These are phyloP conservation scores for Anorthoa munda DNA, from an alignment of 2,888 invertebrate species.

Conservation along the genomic window DNA sequence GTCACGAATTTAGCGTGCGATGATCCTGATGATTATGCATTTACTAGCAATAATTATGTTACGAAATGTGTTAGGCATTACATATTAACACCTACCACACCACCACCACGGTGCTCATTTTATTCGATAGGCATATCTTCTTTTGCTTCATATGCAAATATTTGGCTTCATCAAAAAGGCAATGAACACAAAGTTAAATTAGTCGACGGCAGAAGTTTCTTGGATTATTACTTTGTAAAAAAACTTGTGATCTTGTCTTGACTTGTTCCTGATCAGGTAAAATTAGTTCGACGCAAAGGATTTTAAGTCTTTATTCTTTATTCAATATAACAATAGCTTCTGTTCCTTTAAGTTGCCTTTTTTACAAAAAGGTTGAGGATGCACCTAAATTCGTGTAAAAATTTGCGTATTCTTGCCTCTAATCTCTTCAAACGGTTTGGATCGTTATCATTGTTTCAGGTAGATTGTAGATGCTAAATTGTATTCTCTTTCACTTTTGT, in stretches of 20 bases:
- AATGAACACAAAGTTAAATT: conserved; percentile 46
- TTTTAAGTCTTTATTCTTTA: conserved; percentile 58
- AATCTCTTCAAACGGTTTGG: conserved; percentile 15
- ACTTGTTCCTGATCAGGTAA: conserved; percentile 76
- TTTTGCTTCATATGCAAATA: conserved; percentile 23
- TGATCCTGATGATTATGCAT: conserved; percentile 34
- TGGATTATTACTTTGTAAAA: conserved; percentile 31
- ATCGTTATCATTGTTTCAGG: conserved; percentile 16
- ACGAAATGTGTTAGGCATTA: conserved; percentile 30
- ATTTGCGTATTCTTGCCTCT: conserved; percentile 45
- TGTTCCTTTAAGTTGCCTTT: conserved; percentile 47
- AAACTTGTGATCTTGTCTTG: conserved; percentile 66
- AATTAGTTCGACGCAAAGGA: conserved; percentile 66
- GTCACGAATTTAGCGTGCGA: conserved; percentile 38
- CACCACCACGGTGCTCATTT: neutral
- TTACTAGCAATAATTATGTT: conserved; percentile 13
- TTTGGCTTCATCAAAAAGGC: conserved; percentile 36
- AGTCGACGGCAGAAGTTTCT: conserved; percentile 27
- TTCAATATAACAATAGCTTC: conserved; percentile 55
- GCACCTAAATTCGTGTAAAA: conserved; percentile 41
- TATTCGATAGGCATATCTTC: conserved; percentile 3
- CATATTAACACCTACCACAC: conserved; percentile 1
- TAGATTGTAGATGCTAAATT: conserved; percentile 6
- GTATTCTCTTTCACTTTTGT: neutral
- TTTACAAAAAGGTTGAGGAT: conserved; percentile 29